Conservation (phyloP, 2,797 vertebrate species). For the Rhodeus uyekii region DNA sequence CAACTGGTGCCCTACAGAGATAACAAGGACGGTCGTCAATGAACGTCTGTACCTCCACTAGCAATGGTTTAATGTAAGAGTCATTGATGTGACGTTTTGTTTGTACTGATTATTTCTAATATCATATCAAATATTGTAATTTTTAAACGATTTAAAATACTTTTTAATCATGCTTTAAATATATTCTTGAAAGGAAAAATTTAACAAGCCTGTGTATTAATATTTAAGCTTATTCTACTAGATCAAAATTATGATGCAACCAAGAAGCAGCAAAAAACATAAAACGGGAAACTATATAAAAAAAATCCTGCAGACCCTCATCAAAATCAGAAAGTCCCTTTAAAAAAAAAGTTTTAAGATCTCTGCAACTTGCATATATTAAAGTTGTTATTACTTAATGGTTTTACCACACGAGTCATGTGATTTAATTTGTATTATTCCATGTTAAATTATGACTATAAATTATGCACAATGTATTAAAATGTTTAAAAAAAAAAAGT, state of each 20-base stretch:
- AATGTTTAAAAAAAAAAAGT: too few species aligned
- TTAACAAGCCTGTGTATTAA: not conserved
- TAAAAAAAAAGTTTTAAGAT: too few species aligned
- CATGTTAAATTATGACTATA: not conserved
- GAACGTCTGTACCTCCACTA: not conserved
- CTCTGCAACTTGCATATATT: not conserved
- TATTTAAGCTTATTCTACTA: too few species aligned
- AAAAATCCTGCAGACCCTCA: not conserved
- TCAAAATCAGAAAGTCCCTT: not conserved
- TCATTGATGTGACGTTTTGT: not conserved
- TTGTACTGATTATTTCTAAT: too few species aligned
- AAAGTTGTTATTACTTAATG: not conserved
- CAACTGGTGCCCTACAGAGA: conserved; percentile 41
- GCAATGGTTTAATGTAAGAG: not conserved
- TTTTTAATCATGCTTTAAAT: too few species aligned
- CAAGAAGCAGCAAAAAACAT: not conserved
- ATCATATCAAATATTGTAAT: too few species aligned
- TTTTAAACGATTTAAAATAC: too few species aligned
- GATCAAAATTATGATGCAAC: not conserved
- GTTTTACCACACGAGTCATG: not conserved
- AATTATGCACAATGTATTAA: not conserved
- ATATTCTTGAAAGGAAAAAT: too few species aligned
- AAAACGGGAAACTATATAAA: too few species aligned
- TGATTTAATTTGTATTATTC: too few species aligned
- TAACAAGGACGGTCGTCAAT: conserved; percentile 16